Conservation (phyloP, 2,888 invertebrate species). For the Melinaea marsaeus region DNA sequence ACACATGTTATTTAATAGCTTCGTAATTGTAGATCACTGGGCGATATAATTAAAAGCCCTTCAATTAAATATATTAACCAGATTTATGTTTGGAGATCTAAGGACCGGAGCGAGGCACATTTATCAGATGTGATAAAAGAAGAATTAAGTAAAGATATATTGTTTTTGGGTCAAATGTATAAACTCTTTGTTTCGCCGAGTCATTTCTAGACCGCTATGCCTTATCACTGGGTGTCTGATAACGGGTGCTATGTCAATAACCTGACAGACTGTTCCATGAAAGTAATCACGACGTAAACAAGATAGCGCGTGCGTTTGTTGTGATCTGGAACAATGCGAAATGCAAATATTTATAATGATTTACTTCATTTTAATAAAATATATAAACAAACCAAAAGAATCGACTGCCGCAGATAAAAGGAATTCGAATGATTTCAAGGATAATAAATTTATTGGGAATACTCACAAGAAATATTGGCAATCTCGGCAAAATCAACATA, state of each 20-base stretch:
- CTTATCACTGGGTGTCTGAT: conserved; percentile 38
- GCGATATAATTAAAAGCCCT: conserved; percentile 52
- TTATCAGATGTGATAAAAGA: too few species aligned
- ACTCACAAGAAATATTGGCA: too few species aligned
- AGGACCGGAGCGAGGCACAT: too few species aligned
- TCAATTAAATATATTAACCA: conserved; percentile 1
- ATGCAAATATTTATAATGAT: conserved; percentile 3
- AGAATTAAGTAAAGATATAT: too few species aligned
- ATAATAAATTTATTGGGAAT: too few species aligned
- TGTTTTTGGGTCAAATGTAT: conserved; percentile 19
- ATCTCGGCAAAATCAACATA: too few species aligned
- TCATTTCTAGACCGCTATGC: conserved; percentile 1
- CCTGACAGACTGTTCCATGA: conserved; percentile 41
- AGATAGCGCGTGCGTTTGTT: conserved; percentile 32
- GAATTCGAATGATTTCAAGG: too few species aligned
- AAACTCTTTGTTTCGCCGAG: conserved; percentile 31
- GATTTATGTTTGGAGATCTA: not conserved
- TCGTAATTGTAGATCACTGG: conserved; percentile 38
- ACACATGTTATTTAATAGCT: conserved; percentile 35
- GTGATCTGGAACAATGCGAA: conserved; percentile 19
- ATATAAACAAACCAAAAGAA: too few species aligned
- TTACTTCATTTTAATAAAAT: too few species aligned
- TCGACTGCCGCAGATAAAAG: too few species aligned
- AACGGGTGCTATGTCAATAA: conserved; percentile 45
- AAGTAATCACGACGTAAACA: conserved; percentile 39